Conservation (phyloP, 1,140 invertebrate species). For the Diorhabda sublineata region DNA sequence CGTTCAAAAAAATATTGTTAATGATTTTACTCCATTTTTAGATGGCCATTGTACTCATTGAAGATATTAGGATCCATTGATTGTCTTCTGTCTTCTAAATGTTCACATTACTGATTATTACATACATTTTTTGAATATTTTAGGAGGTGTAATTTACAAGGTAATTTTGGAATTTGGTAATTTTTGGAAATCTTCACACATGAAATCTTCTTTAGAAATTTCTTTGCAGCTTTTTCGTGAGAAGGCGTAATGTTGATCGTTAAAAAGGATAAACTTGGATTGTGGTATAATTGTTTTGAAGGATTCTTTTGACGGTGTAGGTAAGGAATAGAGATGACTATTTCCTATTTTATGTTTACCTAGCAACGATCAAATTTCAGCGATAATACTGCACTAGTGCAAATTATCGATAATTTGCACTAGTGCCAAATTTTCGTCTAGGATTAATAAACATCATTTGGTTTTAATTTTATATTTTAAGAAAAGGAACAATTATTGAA, state of each 20-base stretch:
- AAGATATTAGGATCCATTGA: background rate
- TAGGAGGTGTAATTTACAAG: background rate
- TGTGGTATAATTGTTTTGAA: background rate
- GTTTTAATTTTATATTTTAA: too few relatives aligned
- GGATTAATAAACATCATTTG: too few relatives aligned
- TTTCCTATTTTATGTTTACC: too few relatives aligned
- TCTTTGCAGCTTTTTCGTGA: background rate
- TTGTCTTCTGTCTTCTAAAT: background rate
- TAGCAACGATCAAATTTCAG: too few relatives aligned
- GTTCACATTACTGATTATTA: background rate
- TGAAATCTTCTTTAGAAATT: background rate
- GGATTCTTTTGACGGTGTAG: too few relatives aligned
- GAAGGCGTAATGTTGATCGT: background rate
- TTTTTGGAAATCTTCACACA: background rate
- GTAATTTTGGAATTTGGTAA: background rate
- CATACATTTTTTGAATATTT: too few relatives aligned
- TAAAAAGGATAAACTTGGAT: background rate
- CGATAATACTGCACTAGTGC: too few relatives aligned
- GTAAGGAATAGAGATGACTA: too few relatives aligned
- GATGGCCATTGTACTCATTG: background rate
- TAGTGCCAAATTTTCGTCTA: too few relatives aligned
- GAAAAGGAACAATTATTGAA: too few relatives aligned
- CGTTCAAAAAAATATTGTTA: background rate
- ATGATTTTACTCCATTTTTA: background rate
- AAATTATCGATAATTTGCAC: too few relatives aligned